These are phyloP conservation scores for Nasalis larvatus DNA, from an alignment of 2,113 vertebrate species.

Conservation along the genomic window DNA sequence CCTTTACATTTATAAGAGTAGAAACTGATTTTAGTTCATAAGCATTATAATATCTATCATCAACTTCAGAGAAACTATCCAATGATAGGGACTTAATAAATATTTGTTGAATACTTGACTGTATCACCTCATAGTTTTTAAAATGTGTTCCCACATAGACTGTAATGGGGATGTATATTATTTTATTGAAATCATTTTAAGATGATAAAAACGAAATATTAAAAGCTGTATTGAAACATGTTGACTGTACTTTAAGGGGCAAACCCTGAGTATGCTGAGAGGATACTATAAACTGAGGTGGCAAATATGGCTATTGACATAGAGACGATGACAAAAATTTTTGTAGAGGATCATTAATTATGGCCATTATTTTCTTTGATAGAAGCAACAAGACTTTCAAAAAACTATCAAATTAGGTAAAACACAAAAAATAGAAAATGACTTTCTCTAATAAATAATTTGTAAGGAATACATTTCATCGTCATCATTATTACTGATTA, in stretches of 20 bases:
- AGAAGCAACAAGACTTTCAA: neutral
- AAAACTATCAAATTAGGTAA: neutral
- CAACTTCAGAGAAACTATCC: neutral
- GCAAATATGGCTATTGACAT: neutral
- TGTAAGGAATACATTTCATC: neutral
- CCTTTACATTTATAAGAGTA: neutral
- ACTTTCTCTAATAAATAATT: neutral
- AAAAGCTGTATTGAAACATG: neutral
- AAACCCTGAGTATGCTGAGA: neutral
- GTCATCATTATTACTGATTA: neutral
- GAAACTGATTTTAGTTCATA: neutral
- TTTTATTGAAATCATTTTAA: conserved; percentile 33
- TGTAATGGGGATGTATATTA: neutral
- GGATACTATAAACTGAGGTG: neutral
- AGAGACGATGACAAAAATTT: neutral
- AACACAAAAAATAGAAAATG: neutral
- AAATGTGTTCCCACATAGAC: neutral
- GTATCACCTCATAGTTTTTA: neutral
- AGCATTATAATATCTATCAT: neutral
- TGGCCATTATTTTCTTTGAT: neutral
- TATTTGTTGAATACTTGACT: neutral
- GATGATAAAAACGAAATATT: neutral
- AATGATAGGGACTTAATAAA: neutral
- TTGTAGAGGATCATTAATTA: neutral
- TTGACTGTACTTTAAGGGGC: neutral